Conservation (phyloP, 1,140 invertebrate species). For the Trialeurodes vaporariorum region DNA sequence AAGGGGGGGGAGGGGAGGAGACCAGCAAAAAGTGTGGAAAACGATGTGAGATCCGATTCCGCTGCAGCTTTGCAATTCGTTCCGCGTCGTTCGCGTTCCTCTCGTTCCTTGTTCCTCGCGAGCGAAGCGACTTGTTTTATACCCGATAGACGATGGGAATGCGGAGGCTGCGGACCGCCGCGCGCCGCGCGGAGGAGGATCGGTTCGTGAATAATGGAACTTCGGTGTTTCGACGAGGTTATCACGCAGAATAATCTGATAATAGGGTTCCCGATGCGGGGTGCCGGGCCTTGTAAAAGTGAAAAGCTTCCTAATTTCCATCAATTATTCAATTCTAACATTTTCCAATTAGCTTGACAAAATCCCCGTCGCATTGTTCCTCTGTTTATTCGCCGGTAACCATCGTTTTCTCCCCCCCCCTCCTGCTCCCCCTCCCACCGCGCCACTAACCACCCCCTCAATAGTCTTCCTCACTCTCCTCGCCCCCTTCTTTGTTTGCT, state of each 20-base stretch:
- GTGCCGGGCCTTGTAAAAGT: background rate
- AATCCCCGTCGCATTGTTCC: background rate
- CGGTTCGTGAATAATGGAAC: no score
- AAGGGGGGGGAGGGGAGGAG: no score
- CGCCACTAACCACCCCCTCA: background rate
- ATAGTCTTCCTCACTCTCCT: background rate
- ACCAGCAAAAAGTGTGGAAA: no score
- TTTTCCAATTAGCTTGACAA: background rate
- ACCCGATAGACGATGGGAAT: background rate
- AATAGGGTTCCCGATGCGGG: background rate
- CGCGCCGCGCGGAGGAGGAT: background rate
- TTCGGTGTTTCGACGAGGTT: background rate
- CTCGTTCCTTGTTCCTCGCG: no score
- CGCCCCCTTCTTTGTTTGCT: no score
- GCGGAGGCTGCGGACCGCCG: background rate
- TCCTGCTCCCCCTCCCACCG: background rate
- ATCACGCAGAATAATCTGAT: background rate
- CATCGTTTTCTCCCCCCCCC: background rate
- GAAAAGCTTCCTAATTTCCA: background rate
- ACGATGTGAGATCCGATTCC: no score
- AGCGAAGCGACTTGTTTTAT: no score
- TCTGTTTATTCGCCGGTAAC: background rate
- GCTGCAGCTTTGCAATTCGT: no score
- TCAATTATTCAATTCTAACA: slow-evolving; percentile 1
- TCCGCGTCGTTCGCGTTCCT: no score